These are phyloP conservation scores for Parnassius glacialis DNA, from an alignment of 2,888 invertebrate species.

Conservation along the genomic window DNA sequence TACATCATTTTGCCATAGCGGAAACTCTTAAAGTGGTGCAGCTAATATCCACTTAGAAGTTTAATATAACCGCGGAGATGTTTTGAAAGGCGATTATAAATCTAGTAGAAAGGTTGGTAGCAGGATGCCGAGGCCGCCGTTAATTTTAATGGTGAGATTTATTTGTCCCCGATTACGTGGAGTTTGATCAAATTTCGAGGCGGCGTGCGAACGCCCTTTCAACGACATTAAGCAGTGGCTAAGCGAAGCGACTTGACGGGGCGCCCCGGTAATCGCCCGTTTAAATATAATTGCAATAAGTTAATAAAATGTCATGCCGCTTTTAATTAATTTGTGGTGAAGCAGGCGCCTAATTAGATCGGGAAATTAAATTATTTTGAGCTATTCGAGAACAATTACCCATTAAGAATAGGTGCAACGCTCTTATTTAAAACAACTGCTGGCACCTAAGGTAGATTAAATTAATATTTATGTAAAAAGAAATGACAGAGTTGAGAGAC, in stretches of 20 bases:
- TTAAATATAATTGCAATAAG: conserved; percentile 77
- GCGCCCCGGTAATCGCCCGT: conserved; percentile 59
- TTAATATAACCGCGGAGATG: not conserved
- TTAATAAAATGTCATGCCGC: conserved; percentile 69
- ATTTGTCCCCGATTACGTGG: conserved; percentile 68
- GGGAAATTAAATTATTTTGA: conserved; percentile 48
- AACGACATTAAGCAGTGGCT: conserved; percentile 50
- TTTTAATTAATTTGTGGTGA: conserved; percentile 74
- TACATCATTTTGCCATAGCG: no score
- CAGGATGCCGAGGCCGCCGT: conserved; percentile 55
- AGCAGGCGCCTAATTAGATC: conserved; percentile 66
- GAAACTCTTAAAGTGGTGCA: conserved; percentile 3
- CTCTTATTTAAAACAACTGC: no score
- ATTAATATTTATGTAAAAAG: no score
- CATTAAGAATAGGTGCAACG: no score
- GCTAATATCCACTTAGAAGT: not conserved
- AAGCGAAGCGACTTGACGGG: conserved; percentile 32
- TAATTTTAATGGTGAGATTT: conserved; percentile 73
- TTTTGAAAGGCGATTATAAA: conserved; percentile 67
- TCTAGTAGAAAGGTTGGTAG: conserved; percentile 65
- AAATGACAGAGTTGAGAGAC: no score
- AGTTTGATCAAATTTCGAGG: conserved; percentile 64
- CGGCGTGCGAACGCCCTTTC: conserved; percentile 49
- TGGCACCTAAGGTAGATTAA: no score
- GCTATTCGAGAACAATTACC: no score